These are phyloP conservation scores for Crotalus tigris DNA, from an alignment of 2,113 vertebrate genomes.

Conservation along the genomic window DNA sequence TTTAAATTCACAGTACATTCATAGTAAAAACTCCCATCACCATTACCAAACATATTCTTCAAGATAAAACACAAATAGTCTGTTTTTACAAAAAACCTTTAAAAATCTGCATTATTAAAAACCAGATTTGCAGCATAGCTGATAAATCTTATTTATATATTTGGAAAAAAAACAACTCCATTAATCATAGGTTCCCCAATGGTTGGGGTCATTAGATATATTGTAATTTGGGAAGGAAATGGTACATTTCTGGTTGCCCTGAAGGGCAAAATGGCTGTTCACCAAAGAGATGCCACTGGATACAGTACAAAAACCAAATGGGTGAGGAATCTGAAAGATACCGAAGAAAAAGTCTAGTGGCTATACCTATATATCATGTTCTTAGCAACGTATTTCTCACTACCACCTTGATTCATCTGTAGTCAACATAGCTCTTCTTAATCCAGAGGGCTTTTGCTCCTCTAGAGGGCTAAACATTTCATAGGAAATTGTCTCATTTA, in stretches of 20 bases:
- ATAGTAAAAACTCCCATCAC: slow-evolving; percentile 1
- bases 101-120: background rate
- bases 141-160: background rate
- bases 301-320: background rate
- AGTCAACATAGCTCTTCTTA: background rate
- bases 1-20: slow-evolving; percentile 31
- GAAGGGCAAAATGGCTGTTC: background rate
- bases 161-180: background rate
- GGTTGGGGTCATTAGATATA: background rate
- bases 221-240: background rate
- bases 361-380: background rate
- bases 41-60: background rate
- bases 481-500: background rate
- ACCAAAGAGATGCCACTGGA: background rate
- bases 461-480: background rate
- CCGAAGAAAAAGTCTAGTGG: background rate
- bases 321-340: background rate
- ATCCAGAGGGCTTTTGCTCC: background rate
- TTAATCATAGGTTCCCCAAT: background rate
- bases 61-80: background rate
- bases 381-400: background rate
- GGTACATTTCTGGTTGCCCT: background rate
- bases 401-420: background rate
- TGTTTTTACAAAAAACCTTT: background rate
- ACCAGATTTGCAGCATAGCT: background rate